Base-by-base conservation (phyloP, 2,888 invertebrate species). In the Apocheima hispidaria region DNA sequence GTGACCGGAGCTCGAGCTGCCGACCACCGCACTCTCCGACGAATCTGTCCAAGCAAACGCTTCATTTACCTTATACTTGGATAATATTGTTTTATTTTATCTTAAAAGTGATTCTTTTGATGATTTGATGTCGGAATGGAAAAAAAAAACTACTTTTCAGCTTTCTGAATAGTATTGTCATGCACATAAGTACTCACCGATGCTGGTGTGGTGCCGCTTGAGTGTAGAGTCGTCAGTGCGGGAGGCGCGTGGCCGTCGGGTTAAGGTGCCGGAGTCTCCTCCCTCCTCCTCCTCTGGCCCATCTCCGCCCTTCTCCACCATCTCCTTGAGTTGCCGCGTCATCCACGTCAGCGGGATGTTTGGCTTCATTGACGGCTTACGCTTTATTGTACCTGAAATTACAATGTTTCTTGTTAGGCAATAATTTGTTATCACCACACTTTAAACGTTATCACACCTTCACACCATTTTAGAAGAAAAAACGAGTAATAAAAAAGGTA, bases 301-400 rank as follows among this genome's bases (percentile, higher is more conserved):
- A 2, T 81, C 81, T 0, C 75, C 77, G 0, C 78, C 89, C 2
- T 95, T 96, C 78, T 97, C 97, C 1, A 96, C 97, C 76, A 96
- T 97, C 83, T 98, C 97, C 79, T 98, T 98, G 60, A 98, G 90
- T 78, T 97, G 97, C 12, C 98, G 93, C 1, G 98, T 98, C 89
- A 98, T 98, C 81, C 97, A 96, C 2, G 98, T 98, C 66, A 98
- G 84, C 0, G 98, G 98, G 49, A 98, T 94, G 86, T 97, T 98
- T 6, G 98, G 98, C 83, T 97, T 97, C 96, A 97, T 96, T 16
- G 97, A 97, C 0, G 98, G 98, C 82, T 98, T 98, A 44, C 98
- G 94, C 83, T 98, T 98, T 63, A 98, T 98, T 30, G 98, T 98
- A 30, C 96, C 96, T 87, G 74, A 0, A 78, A 70, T 44, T n/a